Conservation (phyloP, 2,797 vertebrate genomes). For the Poeciliopsis infans region DNA sequence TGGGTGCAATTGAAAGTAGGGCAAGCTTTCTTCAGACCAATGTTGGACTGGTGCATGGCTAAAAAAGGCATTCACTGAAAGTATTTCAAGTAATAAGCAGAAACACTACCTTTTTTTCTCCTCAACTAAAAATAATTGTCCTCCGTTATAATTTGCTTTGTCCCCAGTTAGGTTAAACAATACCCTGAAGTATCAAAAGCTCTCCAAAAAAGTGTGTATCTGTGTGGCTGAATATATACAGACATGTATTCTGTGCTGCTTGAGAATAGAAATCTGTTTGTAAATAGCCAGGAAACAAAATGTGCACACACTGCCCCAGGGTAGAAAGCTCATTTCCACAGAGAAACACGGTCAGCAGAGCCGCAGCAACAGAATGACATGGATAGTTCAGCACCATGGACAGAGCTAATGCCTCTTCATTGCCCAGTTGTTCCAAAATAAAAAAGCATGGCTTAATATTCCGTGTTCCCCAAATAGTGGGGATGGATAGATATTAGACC, state of each 20-base stretch:
- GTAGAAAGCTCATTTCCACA: neutral
- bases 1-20: neutral
- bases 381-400: slow-evolving; percentile 58
- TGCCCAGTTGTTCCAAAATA: slow-evolving; percentile 50
- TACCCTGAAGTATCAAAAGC: neutral
- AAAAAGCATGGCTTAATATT: neutral
- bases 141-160: too few species aligned
- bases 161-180: neutral
- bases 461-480: neutral
- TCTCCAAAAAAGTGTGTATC: too few species aligned
- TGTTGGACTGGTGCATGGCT: neutral
- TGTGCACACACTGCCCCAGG: neutral
- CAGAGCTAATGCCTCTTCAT: slow-evolving; percentile 22
- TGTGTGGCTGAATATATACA: neutral
- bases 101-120: neutral
- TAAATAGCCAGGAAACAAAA: neutral
- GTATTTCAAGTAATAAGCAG: neutral
- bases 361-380: neutral
- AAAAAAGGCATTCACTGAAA: neutral
- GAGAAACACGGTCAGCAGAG: neutral
- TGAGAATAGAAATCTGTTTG: neutral
- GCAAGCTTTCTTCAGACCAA: neutral
- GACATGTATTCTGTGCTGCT: neutral
- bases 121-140: neutral
- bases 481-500: neutral